Base-by-base conservation (phyloP, 2,113 vertebrate species). In the Gavia stellata region DNA sequence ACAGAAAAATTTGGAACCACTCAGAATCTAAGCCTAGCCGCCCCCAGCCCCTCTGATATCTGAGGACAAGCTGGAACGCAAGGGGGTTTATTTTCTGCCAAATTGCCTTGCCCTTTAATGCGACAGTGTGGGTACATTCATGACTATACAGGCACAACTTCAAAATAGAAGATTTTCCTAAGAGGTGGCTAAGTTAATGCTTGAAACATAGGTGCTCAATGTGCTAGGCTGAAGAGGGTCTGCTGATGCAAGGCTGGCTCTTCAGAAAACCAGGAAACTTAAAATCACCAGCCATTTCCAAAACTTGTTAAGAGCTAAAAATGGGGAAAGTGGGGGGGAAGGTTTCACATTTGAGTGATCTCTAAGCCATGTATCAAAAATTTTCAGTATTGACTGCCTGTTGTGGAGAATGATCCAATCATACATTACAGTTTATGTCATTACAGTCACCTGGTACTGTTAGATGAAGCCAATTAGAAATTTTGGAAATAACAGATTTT, bases 121-220 rank as follows among this genome's bases (percentile, higher is more conserved):
- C n/a, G n/a, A n/a, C n/a, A n/a, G 8, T 17, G 29, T 21, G 20
- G 14, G 23, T 42, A 38, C 7, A 9, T 74, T 62, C 0, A 0
- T 71, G 28, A 53, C 0, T 1, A 29, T 6, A 7, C 38, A 65
- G 53, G 18, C 19, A 45, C 23, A 72, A 14, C 7, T 75, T 55
- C 28, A 81, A 50, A 74, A 40, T 0, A 24, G 21, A 47, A 70
- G 40, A 25, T 50, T 81, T 78, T 59, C n/a, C 16, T 40, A 28
- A 45, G 18, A 53, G 6, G 26, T 38, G 42, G 7, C 5, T 53
- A 70, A 45, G 2, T 55, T 23, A 52, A 0, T 31, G 25, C 11
- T 50, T 95, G 61, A 67, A 81, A 53, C 0, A 0, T 9, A 42
- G 6, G 2, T 44, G 29, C 24, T 49, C 10, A 17, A 8, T 58